phyloP scores from a whole-genome alignment of 92 coral and sea anemone genomes.

The Heliopora coerulea region DNA sequence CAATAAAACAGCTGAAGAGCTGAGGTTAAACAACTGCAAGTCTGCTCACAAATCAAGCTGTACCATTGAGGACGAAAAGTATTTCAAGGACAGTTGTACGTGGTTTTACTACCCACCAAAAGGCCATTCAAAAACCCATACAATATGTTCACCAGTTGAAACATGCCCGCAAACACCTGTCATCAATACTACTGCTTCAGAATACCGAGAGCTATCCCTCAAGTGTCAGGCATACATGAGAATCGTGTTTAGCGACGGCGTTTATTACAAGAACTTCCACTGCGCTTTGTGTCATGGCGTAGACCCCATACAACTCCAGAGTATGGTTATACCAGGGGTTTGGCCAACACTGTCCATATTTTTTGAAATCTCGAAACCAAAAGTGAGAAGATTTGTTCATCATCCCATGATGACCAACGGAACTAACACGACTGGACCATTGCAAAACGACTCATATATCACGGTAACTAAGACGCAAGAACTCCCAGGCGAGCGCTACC shows the following conservation, averaged over 20 bases:
- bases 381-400: neutral
- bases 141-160: constrained; percentile 28
- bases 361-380: constrained; percentile 29
- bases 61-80: neutral
- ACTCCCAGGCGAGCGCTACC: constrained; percentile 2
- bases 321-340: neutral
- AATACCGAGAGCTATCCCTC: constrained; percentile 13
- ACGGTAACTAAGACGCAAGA: neutral
- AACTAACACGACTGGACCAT: neutral
- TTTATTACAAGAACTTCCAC: constrained; percentile 31
- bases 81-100: neutral
- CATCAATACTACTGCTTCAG: constrained; percentile 3
- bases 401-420: neutral
- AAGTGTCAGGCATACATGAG: constrained; percentile 37
- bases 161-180: constrained; percentile 17
- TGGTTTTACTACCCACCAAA: constrained; percentile 17
- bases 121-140: constrained; percentile 1
- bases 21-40: neutral
- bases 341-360: neutral
- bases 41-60: neutral
- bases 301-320: constrained; percentile 6
- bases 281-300: constrained; percentile 41
- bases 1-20: neutral
- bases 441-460: neutral
- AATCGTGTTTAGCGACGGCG: constrained; percentile 1